Conservation (phyloP, 2,113 vertebrate genomes). For the Rhinogobius similis region DNA sequence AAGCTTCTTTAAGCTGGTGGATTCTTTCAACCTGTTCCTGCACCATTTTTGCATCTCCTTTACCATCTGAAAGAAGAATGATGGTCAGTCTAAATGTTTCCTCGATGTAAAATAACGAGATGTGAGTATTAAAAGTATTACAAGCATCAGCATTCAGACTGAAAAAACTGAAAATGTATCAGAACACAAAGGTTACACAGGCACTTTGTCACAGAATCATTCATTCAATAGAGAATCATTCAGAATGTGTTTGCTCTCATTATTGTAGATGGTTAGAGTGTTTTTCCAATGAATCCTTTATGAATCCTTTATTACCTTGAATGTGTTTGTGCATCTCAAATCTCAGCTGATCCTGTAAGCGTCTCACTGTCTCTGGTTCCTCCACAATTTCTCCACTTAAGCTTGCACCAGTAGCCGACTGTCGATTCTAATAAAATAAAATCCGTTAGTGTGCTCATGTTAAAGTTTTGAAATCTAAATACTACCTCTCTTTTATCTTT, state of each 20-base stretch:
- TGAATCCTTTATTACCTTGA: slow-evolving; percentile 65
- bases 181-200: neutral
- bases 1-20: slow-evolving; percentile 67
- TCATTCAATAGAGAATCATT: neutral
- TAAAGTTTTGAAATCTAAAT: neutral
- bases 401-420: slow-evolving; percentile 1
- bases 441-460: neutral
- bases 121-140: neutral
- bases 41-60: slow-evolving; percentile 61
- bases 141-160: neutral
- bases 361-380: slow-evolving; percentile 33
- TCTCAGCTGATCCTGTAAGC: slow-evolving; percentile 69
- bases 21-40: slow-evolving; percentile 69
- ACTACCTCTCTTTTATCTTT: slow-evolving; percentile 51
- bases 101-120: too few relatives aligned
- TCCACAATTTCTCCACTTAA: slow-evolving; percentile 20
- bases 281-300: neutral
- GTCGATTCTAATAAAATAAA: slow-evolving; percentile 25
- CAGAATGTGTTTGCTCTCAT: neutral
- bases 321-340: slow-evolving; percentile 75
- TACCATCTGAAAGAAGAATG: slow-evolving; percentile 60
- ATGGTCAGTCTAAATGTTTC: neutral
- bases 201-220: neutral
- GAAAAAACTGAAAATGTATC: neutral
- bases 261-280: neutral